Conservation (phyloP, 1,140 invertebrate genomes). For the Drosophila lacertosa region DNA sequence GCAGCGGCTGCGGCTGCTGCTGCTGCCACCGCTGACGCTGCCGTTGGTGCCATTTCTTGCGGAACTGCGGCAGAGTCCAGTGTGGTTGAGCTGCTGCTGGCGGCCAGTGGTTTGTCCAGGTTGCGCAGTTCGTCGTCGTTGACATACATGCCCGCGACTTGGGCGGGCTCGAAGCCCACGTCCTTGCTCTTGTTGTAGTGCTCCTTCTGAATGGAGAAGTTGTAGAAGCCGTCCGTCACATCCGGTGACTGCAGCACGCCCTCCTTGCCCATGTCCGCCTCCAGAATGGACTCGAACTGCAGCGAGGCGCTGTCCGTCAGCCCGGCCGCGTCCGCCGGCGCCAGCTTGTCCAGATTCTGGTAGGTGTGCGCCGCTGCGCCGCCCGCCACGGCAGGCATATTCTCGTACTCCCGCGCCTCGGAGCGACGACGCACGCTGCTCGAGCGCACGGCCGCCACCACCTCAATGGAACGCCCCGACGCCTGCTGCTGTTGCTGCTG, state of each 20-base stretch:
- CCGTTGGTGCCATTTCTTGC: conserved; percentile 39
- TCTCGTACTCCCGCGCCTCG: conserved; percentile 60
- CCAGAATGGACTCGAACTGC: conserved; percentile 81
- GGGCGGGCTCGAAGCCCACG: conserved; percentile 57
- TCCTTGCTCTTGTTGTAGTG: conserved; percentile 78
- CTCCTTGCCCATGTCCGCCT: conserved; percentile 70
- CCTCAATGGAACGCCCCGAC: conserved; percentile 51
- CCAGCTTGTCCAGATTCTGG: conserved; percentile 73
- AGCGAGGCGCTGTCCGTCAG: conserved; percentile 78
- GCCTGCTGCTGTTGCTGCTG: conserved; percentile 9
- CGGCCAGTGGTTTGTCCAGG: conserved; percentile 65
- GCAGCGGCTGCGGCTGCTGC: conserved; percentile 11
- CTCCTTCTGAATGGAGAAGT: conserved; percentile 82
- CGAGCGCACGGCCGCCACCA: conserved; percentile 60
- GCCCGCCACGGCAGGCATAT: conserved; percentile 51
- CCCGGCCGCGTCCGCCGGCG: conserved; percentile 67
- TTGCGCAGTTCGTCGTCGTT: conserved; percentile 79
- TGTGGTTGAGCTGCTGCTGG: conserved; percentile 44
- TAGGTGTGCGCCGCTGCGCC: conserved; percentile 60
- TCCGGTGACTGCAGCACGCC: conserved; percentile 70
- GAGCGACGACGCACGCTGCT: conserved; percentile 44
- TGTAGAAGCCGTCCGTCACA: conserved; percentile 82
- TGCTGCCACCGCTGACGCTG: conserved; percentile 22
- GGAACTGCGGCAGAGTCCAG: conserved; percentile 31
- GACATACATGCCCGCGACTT: conserved; percentile 68